Evolutionary conservation across 2,888 invertebrate genomes (phyloP), one percentile per base, ranked within the genome.

Genomic region (Galeruca laticollis): DNA sequence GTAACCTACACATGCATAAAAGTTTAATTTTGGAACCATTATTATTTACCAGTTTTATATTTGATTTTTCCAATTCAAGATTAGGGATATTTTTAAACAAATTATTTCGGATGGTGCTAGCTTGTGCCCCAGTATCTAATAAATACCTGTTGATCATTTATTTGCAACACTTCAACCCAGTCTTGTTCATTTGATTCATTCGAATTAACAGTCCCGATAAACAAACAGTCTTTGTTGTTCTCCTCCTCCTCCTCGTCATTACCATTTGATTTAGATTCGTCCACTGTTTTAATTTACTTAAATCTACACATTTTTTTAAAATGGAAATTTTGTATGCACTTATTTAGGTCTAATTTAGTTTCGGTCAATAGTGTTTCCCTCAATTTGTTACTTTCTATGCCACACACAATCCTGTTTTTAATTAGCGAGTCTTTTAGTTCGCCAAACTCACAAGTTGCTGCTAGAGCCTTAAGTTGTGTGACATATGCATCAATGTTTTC

Each of bases 1-100:
- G 40, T 40, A 40, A 40, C 11, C 11, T 13, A 40, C 40, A 40
- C 40, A 40, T 40, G 10, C 40, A 10, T 40, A 40, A 40, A 40
- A 40, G 40, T 11, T 40, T 40, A 40, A 40, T 40, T 40, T 40
- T 40, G 40, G 13, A 40, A n/a, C 40, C 40, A 40, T 40, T 40
- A 40, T 40, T 11, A n/a, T 40, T 40, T 11, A 40, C 40, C 40
- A 40, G 13, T 40, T 40, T 40, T 40, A 40, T 40, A 40, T 40
- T 40, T 40, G 40, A 40, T 40, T 40, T 40, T 40, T 40, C 4
- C n/a, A 40, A 40, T 40, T 40, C 11, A 13, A 2, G n/a, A 40
- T 40, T 40, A 40, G 40, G 40, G 13, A 40, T 40, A 40, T 40
- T 40, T 40, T 13, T 40, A n/a, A 40, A 40, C 11, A 40, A 40